Percentiles rank a stretch among this genome's conserved stretches.
Conservation (phyloP, 2,113 vertebrate species). For the Camelus dromedarius region DNA sequence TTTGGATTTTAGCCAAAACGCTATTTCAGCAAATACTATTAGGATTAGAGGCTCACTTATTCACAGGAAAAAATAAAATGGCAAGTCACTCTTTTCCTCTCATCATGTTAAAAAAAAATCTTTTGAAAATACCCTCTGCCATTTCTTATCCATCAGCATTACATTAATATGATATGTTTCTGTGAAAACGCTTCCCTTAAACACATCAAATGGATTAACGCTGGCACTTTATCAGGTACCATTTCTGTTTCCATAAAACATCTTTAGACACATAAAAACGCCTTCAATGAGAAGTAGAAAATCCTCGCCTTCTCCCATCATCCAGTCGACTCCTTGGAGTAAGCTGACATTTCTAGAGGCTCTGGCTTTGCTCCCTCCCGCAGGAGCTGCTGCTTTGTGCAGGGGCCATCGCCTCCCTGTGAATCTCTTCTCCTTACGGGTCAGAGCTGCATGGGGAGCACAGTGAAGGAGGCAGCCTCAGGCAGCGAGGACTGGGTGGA, state of each 20-base stretch:
- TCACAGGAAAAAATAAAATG: constrained; percentile 81
- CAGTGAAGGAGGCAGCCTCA: not conserved
- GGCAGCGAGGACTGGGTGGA: accelerated
- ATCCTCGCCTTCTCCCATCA: constrained; percentile 51
- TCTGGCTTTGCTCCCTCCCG: not conserved
- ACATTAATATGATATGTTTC: constrained; percentile 83
- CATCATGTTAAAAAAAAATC: constrained; percentile 73
- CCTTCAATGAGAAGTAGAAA: constrained; percentile 75
- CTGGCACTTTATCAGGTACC: constrained; percentile 85
- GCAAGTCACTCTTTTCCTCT: constrained; percentile 79
- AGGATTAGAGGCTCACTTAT: constrained; percentile 82
- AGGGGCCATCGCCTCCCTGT: not conserved
- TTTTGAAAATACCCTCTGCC: constrained; percentile 81
- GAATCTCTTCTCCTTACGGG: not conserved
- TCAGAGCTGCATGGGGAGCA: not conserved
- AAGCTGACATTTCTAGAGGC: constrained; percentile 61
- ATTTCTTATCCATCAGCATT: constrained; percentile 83
- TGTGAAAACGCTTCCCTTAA: constrained; percentile 83
- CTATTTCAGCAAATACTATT: constrained; percentile 83
- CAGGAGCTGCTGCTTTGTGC: constrained; percentile 43
- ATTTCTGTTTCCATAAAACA: constrained; percentile 85
- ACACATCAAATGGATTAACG: constrained; percentile 87
- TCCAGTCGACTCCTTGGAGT: constrained; percentile 31
- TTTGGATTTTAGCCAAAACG: constrained; percentile 84
- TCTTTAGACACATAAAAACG: constrained; percentile 81